phyloP scores from a whole-genome alignment of 2,113 vertebrate species.

The Neotragus pygmaeus region DNA sequence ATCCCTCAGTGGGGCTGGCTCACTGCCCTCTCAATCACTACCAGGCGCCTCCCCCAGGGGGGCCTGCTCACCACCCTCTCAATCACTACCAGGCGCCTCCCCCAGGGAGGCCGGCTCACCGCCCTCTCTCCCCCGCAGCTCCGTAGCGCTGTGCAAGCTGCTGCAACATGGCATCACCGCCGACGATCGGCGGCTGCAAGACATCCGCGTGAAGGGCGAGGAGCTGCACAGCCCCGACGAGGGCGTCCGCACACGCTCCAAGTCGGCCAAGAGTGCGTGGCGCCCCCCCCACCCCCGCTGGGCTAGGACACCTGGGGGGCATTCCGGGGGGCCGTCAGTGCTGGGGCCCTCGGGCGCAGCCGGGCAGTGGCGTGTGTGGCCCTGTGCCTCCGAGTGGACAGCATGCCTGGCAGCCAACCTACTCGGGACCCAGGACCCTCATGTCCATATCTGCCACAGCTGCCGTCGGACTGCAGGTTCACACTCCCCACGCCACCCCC shows the following conservation, averaged over 20 bases:
- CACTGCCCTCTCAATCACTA: neutral
- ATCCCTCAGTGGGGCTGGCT: neutral
- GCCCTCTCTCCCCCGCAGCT: conserved; percentile 77
- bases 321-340: neutral
- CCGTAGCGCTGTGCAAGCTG: conserved; percentile 95
- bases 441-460: neutral
- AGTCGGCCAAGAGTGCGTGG: conserved; percentile 92
- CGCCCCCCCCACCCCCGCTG: neutral
- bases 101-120: neutral
- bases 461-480: neutral
- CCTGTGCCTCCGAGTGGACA: neutral
- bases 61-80: too few species aligned
- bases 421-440: too few species aligned
- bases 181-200: conserved; percentile 95
- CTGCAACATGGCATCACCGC: conserved; percentile 95
- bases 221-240: conserved; percentile 93
- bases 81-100: neutral
- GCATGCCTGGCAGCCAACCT: neutral
- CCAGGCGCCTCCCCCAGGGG: neutral
- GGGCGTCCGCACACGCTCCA: conserved; percentile 95
- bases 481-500: rapidly evolving
- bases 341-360: neutral
- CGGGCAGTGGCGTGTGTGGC: neutral
- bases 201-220: conserved; percentile 96
- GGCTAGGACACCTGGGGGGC: neutral